Evolutionary conservation across 1,140 invertebrate genomes (phyloP).

Genomic region (Proales similis): DNA sequence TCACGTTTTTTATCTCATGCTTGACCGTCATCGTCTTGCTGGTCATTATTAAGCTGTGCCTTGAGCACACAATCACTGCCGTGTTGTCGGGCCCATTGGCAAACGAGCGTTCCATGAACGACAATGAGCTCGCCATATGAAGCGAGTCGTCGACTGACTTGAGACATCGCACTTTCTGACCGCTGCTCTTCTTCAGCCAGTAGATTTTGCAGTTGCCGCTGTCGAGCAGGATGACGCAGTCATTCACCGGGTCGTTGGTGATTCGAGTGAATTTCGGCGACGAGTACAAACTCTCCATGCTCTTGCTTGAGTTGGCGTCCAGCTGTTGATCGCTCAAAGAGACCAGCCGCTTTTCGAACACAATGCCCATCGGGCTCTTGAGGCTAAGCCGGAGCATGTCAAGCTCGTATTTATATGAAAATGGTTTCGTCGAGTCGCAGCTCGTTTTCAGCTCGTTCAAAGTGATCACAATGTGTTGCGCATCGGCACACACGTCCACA

Average conservation of each 20-base stretch:
- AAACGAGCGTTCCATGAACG: slow-evolving; percentile 9
- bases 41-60: not conserved
- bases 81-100: too few relatives aligned
- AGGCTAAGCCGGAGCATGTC: too few relatives aligned
- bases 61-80: slow-evolving; percentile 15
- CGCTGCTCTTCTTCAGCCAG: slow-evolving; percentile 31
- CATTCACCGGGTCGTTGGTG: slow-evolving; percentile 20
- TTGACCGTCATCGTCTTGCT: slow-evolving; percentile 31
- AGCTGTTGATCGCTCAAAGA: too few relatives aligned
- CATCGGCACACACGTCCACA: slow-evolving; percentile 22
- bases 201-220: slow-evolving; percentile 33
- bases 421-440: too few relatives aligned
- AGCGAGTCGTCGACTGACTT: slow-evolving; percentile 27
- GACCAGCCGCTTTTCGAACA: too few relatives aligned
- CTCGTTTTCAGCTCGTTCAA: slow-evolving; percentile 32
- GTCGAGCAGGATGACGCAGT: slow-evolving; percentile 15
- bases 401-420: too few relatives aligned
- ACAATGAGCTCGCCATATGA: not conserved
- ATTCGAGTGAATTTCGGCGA: slow-evolving; percentile 16
- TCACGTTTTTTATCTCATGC: not conserved
- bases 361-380: too few relatives aligned
- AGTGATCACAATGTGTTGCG: slow-evolving; percentile 18
- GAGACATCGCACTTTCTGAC: slow-evolving; percentile 16
- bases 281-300: too few relatives aligned
- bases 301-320: too few relatives aligned